Conservation (phyloP, 2,797 vertebrate species). For the Brachyalestes nurse region DNA sequence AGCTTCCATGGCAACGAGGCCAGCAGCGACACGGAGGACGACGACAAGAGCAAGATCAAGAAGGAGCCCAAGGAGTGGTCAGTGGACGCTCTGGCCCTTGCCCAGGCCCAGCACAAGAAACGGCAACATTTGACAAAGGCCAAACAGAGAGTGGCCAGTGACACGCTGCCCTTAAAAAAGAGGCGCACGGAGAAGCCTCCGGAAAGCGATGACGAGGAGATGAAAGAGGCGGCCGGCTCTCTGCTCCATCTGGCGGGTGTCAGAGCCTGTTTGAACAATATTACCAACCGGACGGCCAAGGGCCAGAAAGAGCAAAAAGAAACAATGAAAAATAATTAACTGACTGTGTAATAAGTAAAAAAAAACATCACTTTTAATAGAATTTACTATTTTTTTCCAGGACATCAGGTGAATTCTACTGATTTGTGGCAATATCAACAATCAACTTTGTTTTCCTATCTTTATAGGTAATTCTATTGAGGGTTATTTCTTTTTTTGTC, state of each 20-base stretch:
- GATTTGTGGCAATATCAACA: conserved; percentile 94
- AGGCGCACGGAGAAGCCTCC: conserved; percentile 89
- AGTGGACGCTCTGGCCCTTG: conserved; percentile 80
- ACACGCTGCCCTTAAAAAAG: conserved; percentile 90
- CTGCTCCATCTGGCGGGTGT: conserved; percentile 90
- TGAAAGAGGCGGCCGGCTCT: conserved; percentile 90
- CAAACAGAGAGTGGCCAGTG: conserved; percentile 81
- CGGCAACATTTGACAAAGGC: conserved; percentile 84
- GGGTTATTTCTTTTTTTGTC: conserved; percentile 65
- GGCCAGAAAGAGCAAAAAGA: conserved; percentile 88
- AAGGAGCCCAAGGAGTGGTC: conserved; percentile 85
- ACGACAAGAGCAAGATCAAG: conserved; percentile 81
- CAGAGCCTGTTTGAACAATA: conserved; percentile 91
- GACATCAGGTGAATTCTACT: conserved; percentile 95
- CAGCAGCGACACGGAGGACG: conserved; percentile 84
- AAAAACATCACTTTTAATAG: conserved; percentile 78
- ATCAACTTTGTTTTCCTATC: conserved; percentile 75
- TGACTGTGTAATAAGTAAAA: conserved; percentile 64
- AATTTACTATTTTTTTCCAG: conserved; percentile 82
- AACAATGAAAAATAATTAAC: conserved; percentile 80
- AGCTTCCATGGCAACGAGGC: conserved; percentile 82
- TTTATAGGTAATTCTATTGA: conserved; percentile 66
- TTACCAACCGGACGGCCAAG: conserved; percentile 92
- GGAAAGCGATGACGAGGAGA: conserved; percentile 89
- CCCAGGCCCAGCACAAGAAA: conserved; percentile 82